phyloP scores from a whole-genome alignment of 1,140 invertebrate genomes.

The Aphidius gifuensis region DNA sequence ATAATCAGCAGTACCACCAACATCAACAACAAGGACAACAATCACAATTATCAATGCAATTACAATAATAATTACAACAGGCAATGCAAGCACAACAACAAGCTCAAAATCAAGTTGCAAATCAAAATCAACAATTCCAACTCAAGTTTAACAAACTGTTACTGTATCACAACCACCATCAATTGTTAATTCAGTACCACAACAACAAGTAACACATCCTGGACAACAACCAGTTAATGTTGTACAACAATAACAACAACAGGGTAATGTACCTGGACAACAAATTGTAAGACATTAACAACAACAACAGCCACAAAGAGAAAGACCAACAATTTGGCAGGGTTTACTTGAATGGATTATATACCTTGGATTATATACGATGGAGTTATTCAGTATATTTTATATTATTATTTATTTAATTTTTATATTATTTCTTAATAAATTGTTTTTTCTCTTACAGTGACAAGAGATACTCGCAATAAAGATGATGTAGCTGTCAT shows the following conservation, averaged over 20 bases:
- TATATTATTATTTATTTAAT: too few species aligned
- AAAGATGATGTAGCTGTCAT: too few species aligned
- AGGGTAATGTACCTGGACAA: constrained; percentile 36
- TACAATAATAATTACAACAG: constrained; percentile 31
- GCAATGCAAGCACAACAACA: constrained; percentile 30
- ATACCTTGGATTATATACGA: too few species aligned
- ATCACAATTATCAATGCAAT: constrained; percentile 32
- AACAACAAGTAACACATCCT: constrained; percentile 41
- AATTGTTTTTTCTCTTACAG: too few species aligned
- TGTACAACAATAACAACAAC: neutral
- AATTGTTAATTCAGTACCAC: constrained; percentile 35
- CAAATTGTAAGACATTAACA: constrained; percentile 33
- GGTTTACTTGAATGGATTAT: constrained; percentile 87
- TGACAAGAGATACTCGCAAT: too few species aligned
- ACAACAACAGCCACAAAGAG: constrained; percentile 39
- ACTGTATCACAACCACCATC: constrained; percentile 40
- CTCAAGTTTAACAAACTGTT: constrained; percentile 47
- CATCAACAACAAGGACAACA: constrained; percentile 23
- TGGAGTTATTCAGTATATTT: too few species aligned
- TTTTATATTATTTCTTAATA: too few species aligned
- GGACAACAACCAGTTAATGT: constrained; percentile 34
- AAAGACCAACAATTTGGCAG: constrained; percentile 77
- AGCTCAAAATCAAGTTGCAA: constrained; percentile 36
- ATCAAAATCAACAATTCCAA: constrained; percentile 26
- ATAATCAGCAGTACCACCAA: constrained; percentile 40